phyloP scores from a whole-genome alignment of 2,797 vertebrate genomes.

The Ciconia nigra region DNA sequence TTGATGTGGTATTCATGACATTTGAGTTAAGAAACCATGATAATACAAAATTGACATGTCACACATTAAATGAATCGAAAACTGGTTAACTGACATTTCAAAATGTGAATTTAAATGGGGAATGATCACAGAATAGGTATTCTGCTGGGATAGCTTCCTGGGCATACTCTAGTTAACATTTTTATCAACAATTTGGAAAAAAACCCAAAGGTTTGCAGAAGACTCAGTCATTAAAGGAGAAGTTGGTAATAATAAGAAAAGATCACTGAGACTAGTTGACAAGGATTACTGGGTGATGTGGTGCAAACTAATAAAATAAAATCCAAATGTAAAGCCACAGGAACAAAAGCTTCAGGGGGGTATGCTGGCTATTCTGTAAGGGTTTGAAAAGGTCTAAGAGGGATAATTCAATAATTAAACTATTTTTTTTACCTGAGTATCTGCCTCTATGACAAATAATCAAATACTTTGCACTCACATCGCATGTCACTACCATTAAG shows the following conservation, averaged over 20 bases:
- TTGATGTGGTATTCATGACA: constrained; percentile 3
- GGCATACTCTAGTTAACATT: not conserved
- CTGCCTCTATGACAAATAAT: not conserved
- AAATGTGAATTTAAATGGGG: constrained; percentile 11
- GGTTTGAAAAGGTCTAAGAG: not conserved
- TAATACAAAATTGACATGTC: not conserved
- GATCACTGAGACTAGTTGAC: not conserved
- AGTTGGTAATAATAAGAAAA: not conserved
- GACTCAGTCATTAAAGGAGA: not conserved
- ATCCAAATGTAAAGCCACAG: not conserved
- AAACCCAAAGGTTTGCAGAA: not conserved
- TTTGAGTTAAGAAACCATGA: constrained; percentile 22
- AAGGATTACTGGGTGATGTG: not conserved
- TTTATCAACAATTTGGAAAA: not conserved
- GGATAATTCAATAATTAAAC: not conserved
- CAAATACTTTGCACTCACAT: constrained; percentile 13
- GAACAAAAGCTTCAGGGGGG: not conserved
- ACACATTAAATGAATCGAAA: not conserved
- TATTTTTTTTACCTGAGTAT: not conserved
- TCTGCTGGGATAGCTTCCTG: not conserved
- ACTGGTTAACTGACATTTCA: constrained; percentile 42
- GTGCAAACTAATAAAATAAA: not conserved
- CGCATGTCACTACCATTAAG: not conserved
- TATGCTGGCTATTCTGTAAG: not conserved
- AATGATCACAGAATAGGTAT: not conserved